These are phyloP conservation scores for Nasonia longicornis DNA, from an alignment of 1,140 invertebrate genomes.

Conservation along the genomic window DNA sequence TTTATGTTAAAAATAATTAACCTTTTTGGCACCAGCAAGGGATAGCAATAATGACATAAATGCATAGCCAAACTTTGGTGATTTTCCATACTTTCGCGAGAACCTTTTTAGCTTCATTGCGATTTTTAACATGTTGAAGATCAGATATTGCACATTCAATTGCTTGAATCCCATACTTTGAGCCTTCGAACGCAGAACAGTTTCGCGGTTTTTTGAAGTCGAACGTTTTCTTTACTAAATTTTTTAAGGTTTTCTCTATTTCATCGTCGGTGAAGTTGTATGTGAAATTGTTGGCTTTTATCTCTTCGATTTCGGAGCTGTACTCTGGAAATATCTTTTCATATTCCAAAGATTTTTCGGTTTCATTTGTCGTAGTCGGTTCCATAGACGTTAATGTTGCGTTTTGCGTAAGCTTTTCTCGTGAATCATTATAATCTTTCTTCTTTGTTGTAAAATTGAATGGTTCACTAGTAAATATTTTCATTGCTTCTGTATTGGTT, in stretches of 20 bases:
- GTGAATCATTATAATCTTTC: background rate
- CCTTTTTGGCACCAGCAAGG: slow-evolving; percentile 63
- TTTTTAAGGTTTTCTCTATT: slow-evolving; percentile 31
- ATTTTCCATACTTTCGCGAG: slow-evolving; percentile 53
- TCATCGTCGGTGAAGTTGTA: slow-evolving; percentile 56
- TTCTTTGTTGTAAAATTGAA: background rate
- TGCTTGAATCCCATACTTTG: slow-evolving; percentile 53
- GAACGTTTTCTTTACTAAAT: slow-evolving; percentile 51
- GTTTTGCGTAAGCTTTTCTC: background rate
- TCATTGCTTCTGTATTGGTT: slow-evolving; percentile 22
- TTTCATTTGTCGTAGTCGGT: background rate
- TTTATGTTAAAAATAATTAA: slow-evolving; percentile 26
- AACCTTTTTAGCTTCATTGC: slow-evolving; percentile 44
- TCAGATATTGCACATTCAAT: slow-evolving; percentile 56
- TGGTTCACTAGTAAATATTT: background rate
- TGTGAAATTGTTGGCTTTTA: slow-evolving; percentile 42
- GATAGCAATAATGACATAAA: slow-evolving; percentile 59
- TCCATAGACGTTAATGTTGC: background rate
- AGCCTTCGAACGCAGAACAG: slow-evolving; percentile 55
- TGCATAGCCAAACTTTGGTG: slow-evolving; percentile 56
- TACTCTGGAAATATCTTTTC: slow-evolving; percentile 58
- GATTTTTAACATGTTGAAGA: slow-evolving; percentile 50
- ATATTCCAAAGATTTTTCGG: slow-evolving; percentile 39
- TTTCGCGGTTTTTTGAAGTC: slow-evolving; percentile 52
- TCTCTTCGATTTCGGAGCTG: slow-evolving; percentile 50